Evolutionary conservation across 2,797 vertebrate species (phyloP), one percentile per base, ranked within the genome.

Genomic region (Chiloscyllium punctatum): DNA sequence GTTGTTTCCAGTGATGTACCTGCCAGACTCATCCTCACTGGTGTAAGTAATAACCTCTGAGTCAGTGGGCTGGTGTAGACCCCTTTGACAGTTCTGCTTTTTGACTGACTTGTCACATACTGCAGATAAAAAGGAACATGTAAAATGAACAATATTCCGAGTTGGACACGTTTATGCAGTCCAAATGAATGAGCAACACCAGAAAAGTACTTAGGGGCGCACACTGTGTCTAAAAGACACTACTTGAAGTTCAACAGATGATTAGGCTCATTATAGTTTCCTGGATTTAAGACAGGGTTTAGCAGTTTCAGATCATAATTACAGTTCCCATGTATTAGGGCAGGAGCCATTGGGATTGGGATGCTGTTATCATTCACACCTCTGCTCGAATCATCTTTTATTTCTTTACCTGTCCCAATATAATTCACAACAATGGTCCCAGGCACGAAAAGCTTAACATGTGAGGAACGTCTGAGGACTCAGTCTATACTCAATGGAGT

Each of bases 1-100:
- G 94, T 97, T 98, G 95, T 97, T 97, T 96, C 7, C 96, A 1
- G 97, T 97, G 2, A 98, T 97, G 95, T 97, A 33, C 97, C 98
- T 0, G 97, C 97, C 0, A 72, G 95, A 6, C 96, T 97, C 96
- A 97, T 96, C 51, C 97, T 96, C 30, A 96, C 96, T 57, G 98
- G 98, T 69, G 96, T 98, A 98, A 9, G 98, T 97, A 96, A 97
- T 96, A 37, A 98, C 96, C 94, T 97, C 96, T 0, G 98, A 97
- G 53, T 97, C 95, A 0, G 97, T 95, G 72, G 97, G 96, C 0
- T 97, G 96, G 71, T 98, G 96, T 96, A 96, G 96, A 62, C 96
- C 96, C 71, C 96, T 95, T 96, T 96, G 96, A 95, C 96, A 97
- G 69, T 96, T 94, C 2, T 87, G 96, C 69, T 25, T 97, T 96